These are phyloP conservation scores for Maconellicoccus hirsutus DNA, from an alignment of 1,140 invertebrate genomes.

Conservation along the genomic window DNA sequence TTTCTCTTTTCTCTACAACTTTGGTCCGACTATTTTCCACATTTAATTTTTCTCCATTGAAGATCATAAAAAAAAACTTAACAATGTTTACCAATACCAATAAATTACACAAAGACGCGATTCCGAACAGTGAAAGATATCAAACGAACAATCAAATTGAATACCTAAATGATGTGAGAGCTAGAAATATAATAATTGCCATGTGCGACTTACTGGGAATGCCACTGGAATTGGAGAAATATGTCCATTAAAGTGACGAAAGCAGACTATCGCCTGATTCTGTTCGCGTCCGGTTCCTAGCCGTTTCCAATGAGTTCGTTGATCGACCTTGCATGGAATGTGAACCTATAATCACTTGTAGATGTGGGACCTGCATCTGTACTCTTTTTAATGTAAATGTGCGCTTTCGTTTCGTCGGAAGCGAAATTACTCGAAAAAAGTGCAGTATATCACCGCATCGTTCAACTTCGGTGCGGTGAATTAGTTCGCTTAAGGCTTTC, in stretches of 20 bases:
- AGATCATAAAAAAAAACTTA: too few species aligned
- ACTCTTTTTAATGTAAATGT: slow-evolving; percentile 9
- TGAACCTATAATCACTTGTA: slow-evolving; percentile 1
- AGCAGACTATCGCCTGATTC: slow-evolving; percentile 13
- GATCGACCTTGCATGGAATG: slow-evolving; percentile 20
- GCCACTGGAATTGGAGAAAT: not conserved
- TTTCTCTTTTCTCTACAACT: too few species aligned
- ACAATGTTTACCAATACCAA: too few species aligned
- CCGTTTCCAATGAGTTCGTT: slow-evolving; percentile 17
- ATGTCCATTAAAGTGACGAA: slow-evolving; percentile 16
- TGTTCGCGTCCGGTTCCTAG: slow-evolving; percentile 11
- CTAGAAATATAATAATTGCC: not conserved
- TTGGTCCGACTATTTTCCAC: too few species aligned
- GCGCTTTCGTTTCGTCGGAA: not conserved
- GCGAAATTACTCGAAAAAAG: not conserved
- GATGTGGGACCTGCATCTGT: slow-evolving; percentile 1
- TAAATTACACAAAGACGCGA: too few species aligned
- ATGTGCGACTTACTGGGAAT: slow-evolving; percentile 7
- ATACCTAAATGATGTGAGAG: slow-evolving; percentile 2
- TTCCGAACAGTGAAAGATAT: too few species aligned
- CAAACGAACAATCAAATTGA: not conserved
- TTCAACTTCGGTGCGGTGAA: too few species aligned
- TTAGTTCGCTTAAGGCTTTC: too few species aligned
- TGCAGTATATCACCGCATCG: too few species aligned
- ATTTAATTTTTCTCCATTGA: too few species aligned